Conservation (phyloP, 2,113 vertebrate genomes). For the Oncorhynchus gorbuscha region DNA sequence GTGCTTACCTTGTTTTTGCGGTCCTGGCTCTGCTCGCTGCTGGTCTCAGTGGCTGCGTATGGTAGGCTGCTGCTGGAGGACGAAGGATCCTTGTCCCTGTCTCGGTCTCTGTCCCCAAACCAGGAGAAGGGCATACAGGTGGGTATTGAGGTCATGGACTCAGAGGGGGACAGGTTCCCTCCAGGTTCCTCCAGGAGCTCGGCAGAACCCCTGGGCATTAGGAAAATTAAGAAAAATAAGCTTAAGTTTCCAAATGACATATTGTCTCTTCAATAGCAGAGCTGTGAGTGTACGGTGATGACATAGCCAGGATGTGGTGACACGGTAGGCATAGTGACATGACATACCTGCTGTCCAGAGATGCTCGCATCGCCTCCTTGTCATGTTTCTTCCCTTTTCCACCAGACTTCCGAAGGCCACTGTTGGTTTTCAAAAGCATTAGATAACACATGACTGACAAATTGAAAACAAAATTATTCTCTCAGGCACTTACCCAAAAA, state of each 20-base stretch:
- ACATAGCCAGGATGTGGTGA: neutral
- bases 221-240: conserved; percentile 29
- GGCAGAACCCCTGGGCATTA: conserved; percentile 77
- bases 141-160: conserved; percentile 85
- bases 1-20: conserved; percentile 81
- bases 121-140: conserved; percentile 93
- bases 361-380: conserved; percentile 81
- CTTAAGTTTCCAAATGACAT: conserved; percentile 40
- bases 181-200: conserved; percentile 85
- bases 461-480: neutral
- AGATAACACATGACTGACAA: neutral
- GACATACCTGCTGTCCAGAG: conserved; percentile 87
- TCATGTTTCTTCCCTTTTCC: conserved; percentile 90
- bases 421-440: conserved; percentile 47
- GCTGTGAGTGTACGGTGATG: neutral
- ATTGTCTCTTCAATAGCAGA: neutral
- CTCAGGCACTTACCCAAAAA: conserved; percentile 82
- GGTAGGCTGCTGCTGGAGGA: conserved; percentile 80
- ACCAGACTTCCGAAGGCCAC: conserved; percentile 88
- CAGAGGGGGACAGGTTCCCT: conserved; percentile 83
- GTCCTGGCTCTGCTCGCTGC: conserved; percentile 77
- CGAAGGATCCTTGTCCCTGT: conserved; percentile 72
- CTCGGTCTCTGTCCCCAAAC: conserved; percentile 83
- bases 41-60: conserved; percentile 68
- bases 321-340: too few species aligned